phyloP scores from a whole-genome alignment of 2,113 vertebrate genomes.

The Mellivora capensis region DNA sequence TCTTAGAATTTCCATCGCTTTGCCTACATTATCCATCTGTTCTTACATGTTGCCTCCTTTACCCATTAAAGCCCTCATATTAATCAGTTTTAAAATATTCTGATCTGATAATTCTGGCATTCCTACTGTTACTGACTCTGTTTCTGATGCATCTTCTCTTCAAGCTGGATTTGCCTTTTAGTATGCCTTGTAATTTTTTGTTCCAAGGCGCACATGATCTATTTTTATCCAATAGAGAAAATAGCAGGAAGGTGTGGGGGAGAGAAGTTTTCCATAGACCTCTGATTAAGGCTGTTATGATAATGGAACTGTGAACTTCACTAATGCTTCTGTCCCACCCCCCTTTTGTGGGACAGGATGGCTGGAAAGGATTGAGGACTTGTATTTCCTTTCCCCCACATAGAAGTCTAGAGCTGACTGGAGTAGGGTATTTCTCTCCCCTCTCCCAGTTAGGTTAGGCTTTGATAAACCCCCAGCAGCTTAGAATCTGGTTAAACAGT shows the following conservation, averaged over 20 bases:
- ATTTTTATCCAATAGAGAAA: not conserved
- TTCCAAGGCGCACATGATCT: not conserved
- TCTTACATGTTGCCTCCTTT: not conserved
- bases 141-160: not conserved
- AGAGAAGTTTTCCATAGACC: not conserved
- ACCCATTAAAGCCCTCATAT: not conserved
- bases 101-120: not conserved
- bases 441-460: not conserved
- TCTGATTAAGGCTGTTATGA: not conserved
- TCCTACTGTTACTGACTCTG: not conserved
- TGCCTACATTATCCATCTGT: not conserved
- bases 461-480: not conserved
- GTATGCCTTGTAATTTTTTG: not conserved
- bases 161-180: not conserved
- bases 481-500: not conserved
- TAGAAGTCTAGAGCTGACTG: not conserved
- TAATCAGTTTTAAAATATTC: not conserved
- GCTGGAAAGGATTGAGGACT: not conserved
- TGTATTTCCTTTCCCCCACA: not conserved
- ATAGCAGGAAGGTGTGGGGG: not conserved
- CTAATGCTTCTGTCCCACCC: too few species aligned
- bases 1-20: not conserved
- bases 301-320: not conserved
- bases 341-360: not conserved
- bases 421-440: not conserved